Evolutionary conservation across 2,797 vertebrate species (phyloP).

Genomic region (Capromys pilorides): DNA sequence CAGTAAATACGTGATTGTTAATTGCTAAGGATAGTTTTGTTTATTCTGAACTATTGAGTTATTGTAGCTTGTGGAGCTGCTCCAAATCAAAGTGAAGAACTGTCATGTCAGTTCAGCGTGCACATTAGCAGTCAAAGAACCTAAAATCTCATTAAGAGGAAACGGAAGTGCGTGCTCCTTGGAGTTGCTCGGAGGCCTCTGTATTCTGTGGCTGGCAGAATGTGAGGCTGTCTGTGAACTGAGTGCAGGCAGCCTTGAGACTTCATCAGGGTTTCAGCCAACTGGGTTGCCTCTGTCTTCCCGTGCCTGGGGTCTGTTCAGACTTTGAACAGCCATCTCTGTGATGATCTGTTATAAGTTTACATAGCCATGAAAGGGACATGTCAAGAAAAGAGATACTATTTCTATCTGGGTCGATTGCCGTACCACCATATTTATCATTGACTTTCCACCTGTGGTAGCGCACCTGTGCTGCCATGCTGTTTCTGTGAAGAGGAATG

Average conservation of each 20-base stretch:
- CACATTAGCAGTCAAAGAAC: not conserved
- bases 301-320: not conserved
- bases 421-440: constrained; percentile 23
- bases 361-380: constrained; percentile 4
- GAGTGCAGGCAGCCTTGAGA: not conserved
- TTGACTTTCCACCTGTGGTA: not conserved
- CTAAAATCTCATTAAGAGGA: too few species aligned
- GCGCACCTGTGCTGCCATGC: not conserved
- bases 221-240: not conserved
- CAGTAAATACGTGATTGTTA: not conserved
- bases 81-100: not conserved
- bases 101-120: not conserved
- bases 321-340: not conserved
- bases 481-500: not conserved
- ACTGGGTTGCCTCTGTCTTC: not conserved
- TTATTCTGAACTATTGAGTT: constrained; percentile 24
- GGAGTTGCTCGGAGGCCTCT: too few species aligned
- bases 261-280: not conserved
- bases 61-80: not conserved
- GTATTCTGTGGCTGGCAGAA: too few species aligned
- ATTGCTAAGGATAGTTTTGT: constrained; percentile 7
- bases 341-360: constrained; percentile 6
- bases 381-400: not conserved
- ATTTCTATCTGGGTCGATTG: not conserved
- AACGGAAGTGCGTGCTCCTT: too few species aligned